Conservation (phyloP, 2,888 invertebrate species). For the Philopedon plagiatum region DNA sequence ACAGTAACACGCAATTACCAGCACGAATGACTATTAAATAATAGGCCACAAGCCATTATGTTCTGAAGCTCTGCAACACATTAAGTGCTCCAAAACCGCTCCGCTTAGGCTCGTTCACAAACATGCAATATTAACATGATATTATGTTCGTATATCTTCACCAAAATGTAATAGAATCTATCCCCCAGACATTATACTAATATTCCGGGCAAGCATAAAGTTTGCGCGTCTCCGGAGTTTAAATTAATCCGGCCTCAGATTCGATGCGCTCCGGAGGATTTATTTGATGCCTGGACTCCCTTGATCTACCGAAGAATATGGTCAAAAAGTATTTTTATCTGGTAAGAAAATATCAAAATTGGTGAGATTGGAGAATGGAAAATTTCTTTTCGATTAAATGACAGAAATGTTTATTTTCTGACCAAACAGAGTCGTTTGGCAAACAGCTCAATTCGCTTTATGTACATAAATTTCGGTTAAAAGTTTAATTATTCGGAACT, state of each 20-base stretch:
- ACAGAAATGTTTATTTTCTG: too few relatives aligned
- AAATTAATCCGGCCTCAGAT: conserved; percentile 13
- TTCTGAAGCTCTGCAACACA: not conserved
- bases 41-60: not conserved
- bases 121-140: conserved; percentile 12
- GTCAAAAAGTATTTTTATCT: too few relatives aligned
- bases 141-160: conserved; percentile 12
- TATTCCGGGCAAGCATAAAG: conserved; percentile 18
- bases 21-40: not conserved
- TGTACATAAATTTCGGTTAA: not conserved
- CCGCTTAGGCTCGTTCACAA: not conserved
- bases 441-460: not conserved
- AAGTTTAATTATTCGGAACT: conserved; percentile 9
- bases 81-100: not conserved
- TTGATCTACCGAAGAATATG: not conserved
- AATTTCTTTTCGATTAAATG: too few relatives aligned
- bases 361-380: too few relatives aligned
- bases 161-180: conserved; percentile 15
- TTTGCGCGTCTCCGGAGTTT: not conserved
- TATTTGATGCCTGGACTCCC: not conserved
- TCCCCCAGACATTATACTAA: conserved; percentile 5
- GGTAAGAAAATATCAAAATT: too few relatives aligned
- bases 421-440: not conserved
- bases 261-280: conserved; percentile 12
- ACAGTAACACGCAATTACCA: too few relatives aligned